phyloP scores from a whole-genome alignment of 2,888 invertebrate genomes.

The Ectropis crepuscularia region DNA sequence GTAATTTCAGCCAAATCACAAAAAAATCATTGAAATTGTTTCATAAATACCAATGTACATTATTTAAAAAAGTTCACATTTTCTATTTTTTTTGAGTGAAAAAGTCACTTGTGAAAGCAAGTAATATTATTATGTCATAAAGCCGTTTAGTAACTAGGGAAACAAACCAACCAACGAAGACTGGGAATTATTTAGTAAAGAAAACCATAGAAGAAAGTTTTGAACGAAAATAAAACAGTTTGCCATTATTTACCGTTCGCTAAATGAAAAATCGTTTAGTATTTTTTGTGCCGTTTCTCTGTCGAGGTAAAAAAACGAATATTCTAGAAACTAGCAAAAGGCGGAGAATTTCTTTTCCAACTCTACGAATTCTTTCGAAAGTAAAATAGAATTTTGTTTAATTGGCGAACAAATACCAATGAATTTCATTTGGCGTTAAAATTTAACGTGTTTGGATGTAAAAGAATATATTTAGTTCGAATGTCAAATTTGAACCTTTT shows the following conservation, averaged over 20 bases:
- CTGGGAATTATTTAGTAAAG: not conserved
- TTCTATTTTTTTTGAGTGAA: too few relatives aligned
- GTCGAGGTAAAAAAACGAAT: constrained; percentile 19
- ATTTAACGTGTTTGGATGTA: too few relatives aligned
- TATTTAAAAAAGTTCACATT: too few relatives aligned
- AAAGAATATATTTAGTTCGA: too few relatives aligned
- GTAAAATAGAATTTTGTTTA: not conserved
- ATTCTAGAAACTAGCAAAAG: constrained; percentile 20
- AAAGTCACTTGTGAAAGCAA: too few relatives aligned
- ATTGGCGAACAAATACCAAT: not conserved
- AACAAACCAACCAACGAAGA: too few relatives aligned
- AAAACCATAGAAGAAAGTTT: not conserved
- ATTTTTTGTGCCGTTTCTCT: constrained; percentile 31
- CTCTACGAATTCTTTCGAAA: constrained; percentile 1
- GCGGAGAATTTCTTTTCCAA: constrained; percentile 15
- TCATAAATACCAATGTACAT: too few relatives aligned
- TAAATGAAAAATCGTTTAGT: constrained; percentile 38
- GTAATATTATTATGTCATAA: too few relatives aligned
- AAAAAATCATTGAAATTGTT: not conserved
- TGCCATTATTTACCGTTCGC: constrained; percentile 35
- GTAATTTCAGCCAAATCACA: too few relatives aligned
- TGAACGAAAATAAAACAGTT: constrained; percentile 32
- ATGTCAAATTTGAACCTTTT: too few relatives aligned
- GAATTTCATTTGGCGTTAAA: not conserved
- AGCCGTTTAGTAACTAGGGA: too few relatives aligned